A percentile compares a stretch with the other conserved stretches of the same genome.
These are phyloP conservation scores for Agonopterix alstromeriana DNA, from an alignment of 2,888 invertebrate genomes.

Conservation along the genomic window DNA sequence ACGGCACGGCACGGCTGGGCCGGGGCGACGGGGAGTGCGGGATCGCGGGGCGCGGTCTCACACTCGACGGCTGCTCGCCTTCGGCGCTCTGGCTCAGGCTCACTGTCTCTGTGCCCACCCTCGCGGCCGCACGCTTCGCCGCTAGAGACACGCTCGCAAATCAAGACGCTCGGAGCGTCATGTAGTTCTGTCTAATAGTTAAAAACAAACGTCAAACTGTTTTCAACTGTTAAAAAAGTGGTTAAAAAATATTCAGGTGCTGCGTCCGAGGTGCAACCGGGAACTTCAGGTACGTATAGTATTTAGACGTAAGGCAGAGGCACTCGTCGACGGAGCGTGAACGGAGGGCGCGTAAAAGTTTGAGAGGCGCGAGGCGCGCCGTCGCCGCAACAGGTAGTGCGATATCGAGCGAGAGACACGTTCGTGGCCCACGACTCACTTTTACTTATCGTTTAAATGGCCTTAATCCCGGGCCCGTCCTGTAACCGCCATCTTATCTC, in stretches of 20 bases:
- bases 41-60: background rate
- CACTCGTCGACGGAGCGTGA: conserved; percentile 17
- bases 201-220: conserved; percentile 49
- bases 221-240: conserved; percentile 48
- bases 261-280: conserved; percentile 30
- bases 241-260: conserved; percentile 38
- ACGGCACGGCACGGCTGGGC: background rate
- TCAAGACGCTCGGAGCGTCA: conserved; percentile 33
- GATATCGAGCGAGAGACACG: conserved; percentile 50
- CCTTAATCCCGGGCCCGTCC: conserved; percentile 38
- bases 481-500: conserved; percentile 50
- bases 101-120: conserved; percentile 19
- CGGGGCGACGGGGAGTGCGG: background rate
- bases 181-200: conserved; percentile 33
- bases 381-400: conserved; percentile 60
- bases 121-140: conserved; percentile 32
- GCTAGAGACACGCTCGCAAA: conserved; percentile 20
- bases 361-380: conserved; percentile 34
- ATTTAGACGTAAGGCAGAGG: background rate
- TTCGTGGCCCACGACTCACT: conserved; percentile 14
- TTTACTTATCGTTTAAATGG: conserved; percentile 48
- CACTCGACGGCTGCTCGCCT: background rate
- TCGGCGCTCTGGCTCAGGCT: conserved; percentile 4
- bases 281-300: conserved; percentile 46
- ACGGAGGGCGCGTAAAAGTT: conserved; percentile 53